Percentiles rank a stretch among this genome's conserved stretches.
These are phyloP conservation scores for Rhodeus uyekii DNA, from an alignment of 2,797 vertebrate species.

Conservation along the genomic window DNA sequence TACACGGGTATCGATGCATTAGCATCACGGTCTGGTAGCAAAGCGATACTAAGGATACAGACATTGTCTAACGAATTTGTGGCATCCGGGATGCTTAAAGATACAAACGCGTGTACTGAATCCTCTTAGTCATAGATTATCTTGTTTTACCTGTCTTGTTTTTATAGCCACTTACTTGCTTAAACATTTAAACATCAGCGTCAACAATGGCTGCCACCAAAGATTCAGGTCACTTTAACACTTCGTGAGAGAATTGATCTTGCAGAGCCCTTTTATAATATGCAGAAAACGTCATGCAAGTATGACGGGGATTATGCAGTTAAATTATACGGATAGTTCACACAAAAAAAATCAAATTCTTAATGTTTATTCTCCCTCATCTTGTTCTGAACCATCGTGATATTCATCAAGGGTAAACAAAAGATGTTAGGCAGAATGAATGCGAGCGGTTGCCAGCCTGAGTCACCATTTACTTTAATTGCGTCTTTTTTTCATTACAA, in stretches of 20 bases:
- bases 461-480: neutral
- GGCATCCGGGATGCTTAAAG: neutral
- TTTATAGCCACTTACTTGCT: neutral
- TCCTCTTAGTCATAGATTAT: neutral
- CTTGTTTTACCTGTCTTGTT: neutral
- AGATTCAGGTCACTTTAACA: neutral
- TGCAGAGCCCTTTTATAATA: neutral
- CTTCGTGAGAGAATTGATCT: neutral
- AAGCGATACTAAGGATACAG: neutral
- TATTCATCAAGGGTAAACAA: neutral
- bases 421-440: neutral
- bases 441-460: constrained; percentile 3
- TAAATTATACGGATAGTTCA: no score
- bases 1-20: neutral
- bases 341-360: neutral
- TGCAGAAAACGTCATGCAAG: neutral
- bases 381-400: neutral
- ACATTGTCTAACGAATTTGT: neutral
- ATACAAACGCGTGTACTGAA: neutral
- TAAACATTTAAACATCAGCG: neutral
- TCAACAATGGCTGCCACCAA: neutral
- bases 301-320: neutral
- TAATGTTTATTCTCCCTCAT: neutral
- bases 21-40: neutral
- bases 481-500: neutral